Evolutionary conservation across 1,140 invertebrate genomes (phyloP).

Genomic region (Sitodiplosis mosellana): DNA sequence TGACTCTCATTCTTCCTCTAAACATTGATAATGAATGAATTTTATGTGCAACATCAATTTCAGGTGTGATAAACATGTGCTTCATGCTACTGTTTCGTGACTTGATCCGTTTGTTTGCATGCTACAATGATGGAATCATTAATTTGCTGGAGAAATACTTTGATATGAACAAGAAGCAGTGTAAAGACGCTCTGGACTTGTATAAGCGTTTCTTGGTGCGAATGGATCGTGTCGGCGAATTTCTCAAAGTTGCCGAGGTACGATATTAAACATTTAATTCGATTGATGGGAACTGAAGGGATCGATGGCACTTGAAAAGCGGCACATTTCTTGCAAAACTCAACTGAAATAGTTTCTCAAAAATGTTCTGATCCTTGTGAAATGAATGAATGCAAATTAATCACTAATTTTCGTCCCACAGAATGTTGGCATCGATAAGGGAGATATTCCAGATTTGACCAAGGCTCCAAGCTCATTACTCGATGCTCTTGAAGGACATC

Average conservation of each 20-base stretch:
- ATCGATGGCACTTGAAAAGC: too few species aligned
- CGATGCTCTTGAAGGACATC: slow-evolving; percentile 92
- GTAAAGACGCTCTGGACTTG: slow-evolving; percentile 90
- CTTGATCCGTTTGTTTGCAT: slow-evolving; percentile 95
- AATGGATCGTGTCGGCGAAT: slow-evolving; percentile 97
- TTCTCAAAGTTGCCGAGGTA: slow-evolving; percentile 90
- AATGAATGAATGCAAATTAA: not conserved
- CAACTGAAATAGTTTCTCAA: slow-evolving; percentile 3
- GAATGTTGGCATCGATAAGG: slow-evolving; percentile 97
- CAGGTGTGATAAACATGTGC: slow-evolving; percentile 84
- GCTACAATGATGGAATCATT: slow-evolving; percentile 99
- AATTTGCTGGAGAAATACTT: slow-evolving; percentile 99
- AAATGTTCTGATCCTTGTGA: slow-evolving; percentile 1
- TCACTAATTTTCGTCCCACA: slow-evolving; percentile 25
- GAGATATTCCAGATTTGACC: slow-evolving; percentile 95
- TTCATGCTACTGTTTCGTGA: slow-evolving; percentile 98
- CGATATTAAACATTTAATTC: too few species aligned
- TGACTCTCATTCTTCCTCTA: too few species aligned
- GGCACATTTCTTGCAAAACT: not conserved
- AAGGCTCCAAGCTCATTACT: slow-evolving; percentile 97
- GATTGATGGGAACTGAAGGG: too few species aligned
- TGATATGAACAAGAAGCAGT: slow-evolving; percentile 99
- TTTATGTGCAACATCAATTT: not conserved
- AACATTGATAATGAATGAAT: not conserved
- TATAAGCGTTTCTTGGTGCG: slow-evolving; percentile 98